Conservation (phyloP, 2,888 invertebrate genomes). For the Fissipunctia ypsillon region DNA sequence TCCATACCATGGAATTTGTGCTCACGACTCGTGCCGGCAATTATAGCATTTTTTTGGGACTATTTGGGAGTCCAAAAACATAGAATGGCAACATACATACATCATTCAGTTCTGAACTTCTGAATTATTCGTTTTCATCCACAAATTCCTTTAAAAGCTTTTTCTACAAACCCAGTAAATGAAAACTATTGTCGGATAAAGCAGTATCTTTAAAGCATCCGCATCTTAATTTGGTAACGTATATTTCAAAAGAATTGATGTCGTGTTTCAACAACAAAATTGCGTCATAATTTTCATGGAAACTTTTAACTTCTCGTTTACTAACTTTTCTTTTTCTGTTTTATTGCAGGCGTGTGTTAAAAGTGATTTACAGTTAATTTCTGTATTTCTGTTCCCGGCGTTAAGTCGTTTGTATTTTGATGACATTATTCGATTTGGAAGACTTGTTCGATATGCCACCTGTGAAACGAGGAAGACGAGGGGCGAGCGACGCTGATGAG, state of each 20-base stretch:
- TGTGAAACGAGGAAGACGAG: slow-evolving; percentile 81
- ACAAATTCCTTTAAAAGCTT: background rate
- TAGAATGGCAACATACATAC: slow-evolving; percentile 31
- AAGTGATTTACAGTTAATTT: slow-evolving; percentile 15
- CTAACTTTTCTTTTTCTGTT: slow-evolving; percentile 2
- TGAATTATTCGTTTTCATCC: slow-evolving; percentile 5
- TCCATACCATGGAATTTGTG: too few relatives aligned
- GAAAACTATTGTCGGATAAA: background rate
- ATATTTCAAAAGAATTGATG: slow-evolving; percentile 3
- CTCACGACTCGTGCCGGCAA: too few relatives aligned
- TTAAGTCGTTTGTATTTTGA: slow-evolving; percentile 72
- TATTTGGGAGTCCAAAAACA: background rate
- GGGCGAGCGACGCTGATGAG: slow-evolving; percentile 91
- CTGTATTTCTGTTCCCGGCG: slow-evolving; percentile 25
- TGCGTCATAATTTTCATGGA: slow-evolving; percentile 58
- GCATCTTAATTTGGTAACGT: slow-evolving; percentile 31
- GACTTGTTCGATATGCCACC: slow-evolving; percentile 82
- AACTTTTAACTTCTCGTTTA: slow-evolving; percentile 18
- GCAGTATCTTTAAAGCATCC: background rate
- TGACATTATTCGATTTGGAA: slow-evolving; percentile 80
- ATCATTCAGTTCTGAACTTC: too few relatives aligned
- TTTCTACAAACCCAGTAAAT: background rate
- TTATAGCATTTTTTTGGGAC: too few relatives aligned
- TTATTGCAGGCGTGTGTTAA: slow-evolving; percentile 25
- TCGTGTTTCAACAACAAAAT: slow-evolving; percentile 17